These are phyloP conservation scores for Heliconius hewitsoni DNA, from an alignment of 1,140 invertebrate genomes.

Conservation along the genomic window DNA sequence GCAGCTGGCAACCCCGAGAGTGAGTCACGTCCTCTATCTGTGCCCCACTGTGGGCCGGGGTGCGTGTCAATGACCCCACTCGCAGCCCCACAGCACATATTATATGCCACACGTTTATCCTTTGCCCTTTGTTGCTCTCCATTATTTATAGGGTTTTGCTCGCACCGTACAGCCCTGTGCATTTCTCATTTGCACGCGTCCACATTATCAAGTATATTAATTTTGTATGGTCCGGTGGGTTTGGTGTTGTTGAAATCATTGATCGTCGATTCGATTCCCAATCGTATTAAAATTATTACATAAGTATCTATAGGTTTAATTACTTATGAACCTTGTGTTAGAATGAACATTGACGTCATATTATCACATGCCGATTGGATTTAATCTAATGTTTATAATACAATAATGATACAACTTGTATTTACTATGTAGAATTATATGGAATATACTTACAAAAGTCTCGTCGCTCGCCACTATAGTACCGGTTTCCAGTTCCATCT, in stretches of 20 bases:
- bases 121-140: constrained; percentile 68
- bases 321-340: too few species aligned
- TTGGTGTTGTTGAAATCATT: not conserved
- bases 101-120: constrained; percentile 66
- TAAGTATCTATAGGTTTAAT: too few species aligned
- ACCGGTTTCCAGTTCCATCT: constrained; percentile 72
- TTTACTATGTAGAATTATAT: constrained; percentile 32
- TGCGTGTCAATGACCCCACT: constrained; percentile 76
- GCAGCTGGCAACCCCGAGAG: constrained; percentile 75
- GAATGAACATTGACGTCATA: too few species aligned
- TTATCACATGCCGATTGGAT: too few species aligned
- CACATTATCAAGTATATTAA: constrained; percentile 47
- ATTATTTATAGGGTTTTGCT: constrained; percentile 68
- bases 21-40: constrained; percentile 77
- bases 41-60: constrained; percentile 69
- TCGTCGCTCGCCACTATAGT: constrained; percentile 50
- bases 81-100: constrained; percentile 65
- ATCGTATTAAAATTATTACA: not conserved
- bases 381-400: not conserved
- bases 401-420: constrained; percentile 6
- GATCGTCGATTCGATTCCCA: not conserved
- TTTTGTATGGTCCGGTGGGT: constrained; percentile 43
- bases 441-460: constrained; percentile 40
- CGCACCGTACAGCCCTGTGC: constrained; percentile 51
- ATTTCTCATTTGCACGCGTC: constrained; percentile 48